Evolutionary conservation across 37 sponge, comb jelly and placozoan species (phyloP).

Genomic region (Diacarnus erythraeanus): DNA sequence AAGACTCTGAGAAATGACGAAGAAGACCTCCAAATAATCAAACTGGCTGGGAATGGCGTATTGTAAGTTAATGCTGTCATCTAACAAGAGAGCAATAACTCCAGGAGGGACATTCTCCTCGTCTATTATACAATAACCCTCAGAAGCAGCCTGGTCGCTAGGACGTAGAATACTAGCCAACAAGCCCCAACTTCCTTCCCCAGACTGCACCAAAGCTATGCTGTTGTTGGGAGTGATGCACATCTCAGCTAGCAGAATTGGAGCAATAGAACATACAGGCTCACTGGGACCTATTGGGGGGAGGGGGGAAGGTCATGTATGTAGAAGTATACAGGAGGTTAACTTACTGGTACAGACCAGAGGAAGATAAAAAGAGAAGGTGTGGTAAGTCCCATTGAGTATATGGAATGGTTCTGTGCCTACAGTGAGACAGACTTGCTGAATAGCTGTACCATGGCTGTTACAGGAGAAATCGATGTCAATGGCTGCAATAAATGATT

Average conservation of each 20-base stretch:
- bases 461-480: constrained; percentile 5
- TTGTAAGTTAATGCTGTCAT: background rate
- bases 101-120: background rate
- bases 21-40: background rate
- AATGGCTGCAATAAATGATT: constrained; percentile 2
- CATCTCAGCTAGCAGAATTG: background rate
- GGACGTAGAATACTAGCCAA: background rate
- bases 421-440: constrained; percentile 27
- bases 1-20: background rate
- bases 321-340: background rate
- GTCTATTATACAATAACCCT: constrained; percentile 11
- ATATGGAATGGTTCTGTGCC: constrained; percentile 32
- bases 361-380: constrained; percentile 19
- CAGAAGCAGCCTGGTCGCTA: background rate
- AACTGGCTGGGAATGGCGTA: background rate
- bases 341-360: constrained; percentile 9
- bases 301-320: background rate
- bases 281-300: background rate
- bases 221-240: constrained; percentile 21
- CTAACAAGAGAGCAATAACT: background rate
- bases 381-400: constrained; percentile 35
- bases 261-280: background rate
- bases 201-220: background rate
- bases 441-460: background rate
- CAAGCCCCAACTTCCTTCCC: background rate